Evolutionary conservation across 2,113 vertebrate genomes (phyloP).

Genomic region (Monopterus albus): DNA sequence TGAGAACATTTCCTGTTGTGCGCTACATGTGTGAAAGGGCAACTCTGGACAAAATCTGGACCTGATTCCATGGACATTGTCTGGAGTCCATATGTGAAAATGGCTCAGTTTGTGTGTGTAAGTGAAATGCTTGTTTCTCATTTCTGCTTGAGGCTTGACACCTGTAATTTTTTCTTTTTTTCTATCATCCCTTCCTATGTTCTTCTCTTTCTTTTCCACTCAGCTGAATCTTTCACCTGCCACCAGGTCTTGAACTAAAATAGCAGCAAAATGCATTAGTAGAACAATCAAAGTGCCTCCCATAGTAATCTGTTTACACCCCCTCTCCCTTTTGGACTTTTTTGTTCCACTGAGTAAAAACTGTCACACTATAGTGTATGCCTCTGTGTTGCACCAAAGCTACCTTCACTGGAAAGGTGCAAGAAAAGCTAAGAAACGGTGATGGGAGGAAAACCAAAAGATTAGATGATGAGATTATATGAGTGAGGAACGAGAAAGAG

Average conservation of each 20-base stretch:
- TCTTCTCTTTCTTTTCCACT: conserved; percentile 24
- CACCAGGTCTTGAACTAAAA: conserved; percentile 50
- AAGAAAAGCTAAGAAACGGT: conserved; percentile 17
- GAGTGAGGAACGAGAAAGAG: too few species aligned
- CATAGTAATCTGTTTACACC: conserved; percentile 47
- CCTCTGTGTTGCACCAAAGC: neutral
- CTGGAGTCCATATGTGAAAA: too few species aligned
- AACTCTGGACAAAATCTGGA: too few species aligned
- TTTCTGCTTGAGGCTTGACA: too few species aligned
- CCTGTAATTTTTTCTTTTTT: neutral
- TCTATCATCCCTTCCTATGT: conserved; percentile 1
- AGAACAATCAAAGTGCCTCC: conserved; percentile 32
- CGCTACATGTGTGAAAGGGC: too few species aligned
- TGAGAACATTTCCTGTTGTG: too few species aligned
- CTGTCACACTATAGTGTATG: conserved; percentile 3
- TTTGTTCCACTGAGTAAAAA: conserved; percentile 19
- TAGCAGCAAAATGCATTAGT: conserved; percentile 44
- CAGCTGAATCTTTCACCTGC: conserved; percentile 34
- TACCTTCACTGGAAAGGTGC: conserved; percentile 12
- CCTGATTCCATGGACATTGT: too few species aligned
- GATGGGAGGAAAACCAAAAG: conserved; percentile 31
- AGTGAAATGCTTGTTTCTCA: too few species aligned
- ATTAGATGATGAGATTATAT: conserved; percentile 53
- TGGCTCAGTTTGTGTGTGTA: too few species aligned
- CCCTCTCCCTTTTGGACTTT: conserved; percentile 7